Conservation (phyloP, 2,888 invertebrate species). For the Aethes cnicana region DNA sequence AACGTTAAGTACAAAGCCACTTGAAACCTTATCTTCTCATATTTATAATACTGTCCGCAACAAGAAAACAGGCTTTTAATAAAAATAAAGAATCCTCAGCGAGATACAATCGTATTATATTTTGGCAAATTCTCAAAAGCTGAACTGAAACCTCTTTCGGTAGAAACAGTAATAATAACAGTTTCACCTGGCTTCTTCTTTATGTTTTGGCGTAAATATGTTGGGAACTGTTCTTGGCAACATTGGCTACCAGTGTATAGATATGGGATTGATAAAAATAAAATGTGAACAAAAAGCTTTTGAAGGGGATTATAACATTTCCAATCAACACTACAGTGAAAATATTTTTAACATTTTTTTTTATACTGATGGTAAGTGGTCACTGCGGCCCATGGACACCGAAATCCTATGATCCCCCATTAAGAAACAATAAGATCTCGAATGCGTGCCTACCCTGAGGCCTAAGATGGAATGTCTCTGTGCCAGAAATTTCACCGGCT, state of each 20-base stretch:
- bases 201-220: constrained; percentile 21
- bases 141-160: constrained; percentile 21
- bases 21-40: too few relatives aligned
- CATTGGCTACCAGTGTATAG: not conserved
- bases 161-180: constrained; percentile 24
- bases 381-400: too few relatives aligned
- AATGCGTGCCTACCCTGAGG: too few relatives aligned
- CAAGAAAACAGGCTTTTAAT: constrained; percentile 7
- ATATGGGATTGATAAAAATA: constrained; percentile 6
- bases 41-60: not conserved
- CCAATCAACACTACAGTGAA: too few relatives aligned
- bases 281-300: constrained; percentile 11
- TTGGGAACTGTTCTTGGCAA: constrained; percentile 25
- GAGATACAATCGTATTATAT: constrained; percentile 30
- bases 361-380: too few relatives aligned
- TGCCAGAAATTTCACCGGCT: too few relatives aligned
- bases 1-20: too few relatives aligned
- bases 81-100: not conserved
- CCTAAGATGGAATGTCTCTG: too few relatives aligned
- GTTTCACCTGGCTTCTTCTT: constrained; percentile 29
- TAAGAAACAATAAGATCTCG: too few relatives aligned
- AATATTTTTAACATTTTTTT: too few relatives aligned
- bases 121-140: constrained; percentile 35
- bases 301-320: too few relatives aligned
- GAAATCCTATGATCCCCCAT: too few relatives aligned